Evolutionary conservation across 2,888 invertebrate genomes (phyloP).

Genomic region (Phymatocera aterrima): DNA sequence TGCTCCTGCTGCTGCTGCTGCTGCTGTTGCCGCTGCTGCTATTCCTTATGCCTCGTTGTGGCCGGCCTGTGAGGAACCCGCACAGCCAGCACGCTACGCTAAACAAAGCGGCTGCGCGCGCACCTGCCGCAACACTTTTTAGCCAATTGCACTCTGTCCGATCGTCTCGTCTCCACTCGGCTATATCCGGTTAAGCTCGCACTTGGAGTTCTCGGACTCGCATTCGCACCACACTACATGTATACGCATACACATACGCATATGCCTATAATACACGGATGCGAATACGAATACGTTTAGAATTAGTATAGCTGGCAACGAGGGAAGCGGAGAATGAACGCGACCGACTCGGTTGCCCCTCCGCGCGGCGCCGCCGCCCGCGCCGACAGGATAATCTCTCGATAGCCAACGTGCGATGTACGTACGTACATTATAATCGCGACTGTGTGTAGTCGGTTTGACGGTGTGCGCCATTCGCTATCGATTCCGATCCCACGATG

Average conservation of each 20-base stretch:
- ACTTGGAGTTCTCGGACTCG: background rate
- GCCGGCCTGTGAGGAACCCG: no score
- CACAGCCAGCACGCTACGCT: constrained; percentile 57
- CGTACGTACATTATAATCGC: background rate
- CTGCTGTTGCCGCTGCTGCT: constrained; percentile 59
- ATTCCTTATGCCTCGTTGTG: no score
- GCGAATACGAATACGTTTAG: background rate
- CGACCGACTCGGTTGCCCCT: background rate
- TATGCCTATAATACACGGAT: background rate
- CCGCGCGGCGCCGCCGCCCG: background rate
- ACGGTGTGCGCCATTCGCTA: no score
- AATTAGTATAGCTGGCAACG: background rate
- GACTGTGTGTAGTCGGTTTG: background rate
- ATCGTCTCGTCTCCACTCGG: background rate
- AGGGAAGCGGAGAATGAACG: background rate
- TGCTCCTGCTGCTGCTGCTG: no score
- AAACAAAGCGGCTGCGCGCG: constrained; percentile 74
- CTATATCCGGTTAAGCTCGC: constrained; percentile 19
- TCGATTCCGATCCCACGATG: background rate
- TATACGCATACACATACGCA: background rate
- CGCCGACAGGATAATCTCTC: background rate
- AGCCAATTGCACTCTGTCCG: constrained; percentile 37
- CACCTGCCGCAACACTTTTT: constrained; percentile 50
- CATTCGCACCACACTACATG: background rate
- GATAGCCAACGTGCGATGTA: background rate